Conservation (phyloP, 2,888 invertebrate species). For the Arctia plantaginis region DNA sequence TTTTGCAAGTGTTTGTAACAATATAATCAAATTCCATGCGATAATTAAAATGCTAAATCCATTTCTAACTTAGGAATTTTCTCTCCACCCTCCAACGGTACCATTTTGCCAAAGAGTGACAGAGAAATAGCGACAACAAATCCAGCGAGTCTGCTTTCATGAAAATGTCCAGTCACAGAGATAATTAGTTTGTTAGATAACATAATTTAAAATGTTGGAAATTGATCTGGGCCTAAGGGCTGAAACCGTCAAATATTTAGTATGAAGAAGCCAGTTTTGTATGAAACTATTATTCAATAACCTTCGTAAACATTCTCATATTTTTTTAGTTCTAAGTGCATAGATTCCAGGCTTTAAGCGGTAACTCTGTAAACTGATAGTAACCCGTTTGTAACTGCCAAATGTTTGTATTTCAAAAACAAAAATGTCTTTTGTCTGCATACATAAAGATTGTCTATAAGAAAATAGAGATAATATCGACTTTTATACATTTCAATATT, state of each 20-base stretch:
- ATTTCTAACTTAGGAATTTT: slow-evolving; percentile 15
- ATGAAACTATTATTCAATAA: no score
- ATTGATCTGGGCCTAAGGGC: not conserved
- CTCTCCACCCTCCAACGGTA: not conserved
- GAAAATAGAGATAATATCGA: no score
- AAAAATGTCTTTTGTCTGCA: no score
- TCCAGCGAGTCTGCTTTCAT: slow-evolving; percentile 23
- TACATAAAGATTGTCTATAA: no score
- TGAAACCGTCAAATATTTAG: not conserved
- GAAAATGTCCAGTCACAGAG: slow-evolving; percentile 42
- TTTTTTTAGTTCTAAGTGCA: no score
- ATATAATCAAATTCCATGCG: slow-evolving; percentile 7
- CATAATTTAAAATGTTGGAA: slow-evolving; percentile 26
- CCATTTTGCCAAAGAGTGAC: slow-evolving; percentile 18
- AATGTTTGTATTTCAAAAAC: no score
- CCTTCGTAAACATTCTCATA: no score
- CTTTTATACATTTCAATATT: no score
- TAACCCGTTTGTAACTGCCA: no score
- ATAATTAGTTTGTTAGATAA: slow-evolving; percentile 48
- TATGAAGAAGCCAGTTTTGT: no score
- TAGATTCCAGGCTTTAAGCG: no score
- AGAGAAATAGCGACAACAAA: slow-evolving; percentile 26
- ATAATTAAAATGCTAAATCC: slow-evolving; percentile 12
- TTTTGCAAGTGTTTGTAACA: not conserved
- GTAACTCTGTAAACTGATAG: no score